A percentile compares a stretch with the other conserved stretches of the same genome.
These are phyloP conservation scores for Colossoma macropomum DNA, from an alignment of 2,113 vertebrate species.

Conservation along the genomic window DNA sequence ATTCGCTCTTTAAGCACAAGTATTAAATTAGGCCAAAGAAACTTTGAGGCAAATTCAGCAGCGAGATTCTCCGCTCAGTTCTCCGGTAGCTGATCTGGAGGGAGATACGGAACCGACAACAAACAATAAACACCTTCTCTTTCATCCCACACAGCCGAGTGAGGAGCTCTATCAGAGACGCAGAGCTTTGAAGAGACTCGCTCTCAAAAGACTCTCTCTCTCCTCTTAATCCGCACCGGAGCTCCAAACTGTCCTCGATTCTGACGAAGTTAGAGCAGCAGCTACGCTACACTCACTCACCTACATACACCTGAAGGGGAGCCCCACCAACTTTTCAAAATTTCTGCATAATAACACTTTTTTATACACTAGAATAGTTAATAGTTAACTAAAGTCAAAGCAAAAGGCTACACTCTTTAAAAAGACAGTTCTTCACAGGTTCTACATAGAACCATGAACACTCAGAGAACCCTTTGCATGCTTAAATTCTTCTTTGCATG, in stretches of 20 bases:
- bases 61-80: conserved; percentile 20
- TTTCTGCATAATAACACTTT: too few relatives aligned
- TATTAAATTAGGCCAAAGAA: conserved; percentile 63
- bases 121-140: conserved; percentile 72
- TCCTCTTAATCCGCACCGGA: not conserved
- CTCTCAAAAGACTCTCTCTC: conserved; percentile 1
- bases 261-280: not conserved
- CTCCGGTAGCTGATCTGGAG: conserved; percentile 62
- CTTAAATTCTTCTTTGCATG: too few relatives aligned
- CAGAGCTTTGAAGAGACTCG: conserved; percentile 31
- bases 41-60: conserved; percentile 61
- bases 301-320: too few relatives aligned
- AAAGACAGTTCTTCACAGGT: too few relatives aligned
- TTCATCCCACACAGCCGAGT: conserved; percentile 70
- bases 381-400: too few relatives aligned
- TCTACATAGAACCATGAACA: too few relatives aligned
- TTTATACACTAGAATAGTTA: too few relatives aligned
- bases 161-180: conserved; percentile 20
- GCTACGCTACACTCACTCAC: not conserved
- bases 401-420: too few relatives aligned
- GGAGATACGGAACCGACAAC: conserved; percentile 57
- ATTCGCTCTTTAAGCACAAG: conserved; percentile 39
- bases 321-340: too few relatives aligned
- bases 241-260: not conserved
- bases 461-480: too few relatives aligned